Base-by-base conservation (phyloP, 2,888 invertebrate genomes). In the Rhabditophanes sp. region DNA sequence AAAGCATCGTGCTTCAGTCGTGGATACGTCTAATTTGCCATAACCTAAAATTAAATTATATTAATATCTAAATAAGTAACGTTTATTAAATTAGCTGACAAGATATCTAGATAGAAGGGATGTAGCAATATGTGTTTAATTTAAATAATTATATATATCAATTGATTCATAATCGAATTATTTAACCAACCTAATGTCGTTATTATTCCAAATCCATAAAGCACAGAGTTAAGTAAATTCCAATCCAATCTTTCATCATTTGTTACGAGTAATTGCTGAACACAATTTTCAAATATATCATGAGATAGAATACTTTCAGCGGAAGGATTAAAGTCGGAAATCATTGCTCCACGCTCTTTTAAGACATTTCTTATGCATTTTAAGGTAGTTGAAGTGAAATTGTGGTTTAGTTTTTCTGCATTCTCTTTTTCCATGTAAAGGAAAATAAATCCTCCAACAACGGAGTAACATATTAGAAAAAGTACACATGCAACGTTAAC, bases 111-210 rank as follows among this genome's bases (percentile, higher is more conserved):
- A n/a, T n/a, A n/a, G n/a, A n/a, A n/a, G n/a, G n/a, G n/a, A n/a
- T n/a, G n/a, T n/a, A n/a, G n/a, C n/a, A n/a, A n/a, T n/a, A n/a
- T n/a, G n/a, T n/a, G n/a, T n/a, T n/a, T n/a, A n/a, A n/a, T n/a
- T n/a, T n/a, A n/a, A n/a, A n/a, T n/a, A n/a, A n/a, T n/a, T n/a
- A n/a, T n/a, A n/a, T n/a, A n/a, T n/a, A n/a, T n/a, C n/a, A n/a
- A n/a, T n/a, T n/a, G n/a, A n/a, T n/a, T n/a, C n/a, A n/a, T n/a
- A n/a, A n/a, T n/a, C n/a, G n/a, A n/a, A n/a, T n/a, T n/a, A n/a
- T n/a, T n/a, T n/a, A n/a, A n/a, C n/a, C n/a, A n/a, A 50, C 58
- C 60, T 14, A 60, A 39, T 14, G 60, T 60, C 8, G 60, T 60
- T 20, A 60, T 42, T 40, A 60, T 62, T 11, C 60, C 60, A 30